A percentile compares a stretch with the other conserved stretches of the same genome.
Evolutionary conservation across 2,113 vertebrate species (phyloP).

Genomic region (Stomatorhinus ivindoensis): DNA sequence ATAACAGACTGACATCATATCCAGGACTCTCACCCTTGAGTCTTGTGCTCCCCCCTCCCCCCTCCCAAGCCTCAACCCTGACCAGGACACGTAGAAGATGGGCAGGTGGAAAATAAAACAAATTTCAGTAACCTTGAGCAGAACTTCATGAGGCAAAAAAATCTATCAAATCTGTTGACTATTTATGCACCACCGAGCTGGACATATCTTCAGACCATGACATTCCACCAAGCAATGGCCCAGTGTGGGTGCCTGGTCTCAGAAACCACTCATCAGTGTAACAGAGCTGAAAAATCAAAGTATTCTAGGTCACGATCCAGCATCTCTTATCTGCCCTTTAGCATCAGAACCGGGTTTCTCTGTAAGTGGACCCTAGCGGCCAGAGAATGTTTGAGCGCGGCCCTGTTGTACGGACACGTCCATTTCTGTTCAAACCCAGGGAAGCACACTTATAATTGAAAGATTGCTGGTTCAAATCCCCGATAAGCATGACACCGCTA

Average conservation of each 20-base stretch:
- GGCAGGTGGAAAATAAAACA: too few relatives aligned
- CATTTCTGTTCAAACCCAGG: too few relatives aligned
- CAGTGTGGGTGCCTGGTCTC: neutral
- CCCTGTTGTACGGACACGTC: neutral
- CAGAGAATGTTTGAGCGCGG: neutral
- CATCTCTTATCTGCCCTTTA: neutral
- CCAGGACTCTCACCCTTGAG: neutral
- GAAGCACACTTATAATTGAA: too few relatives aligned
- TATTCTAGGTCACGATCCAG: neutral
- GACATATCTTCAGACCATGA: neutral
- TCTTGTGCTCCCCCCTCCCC: neutral
- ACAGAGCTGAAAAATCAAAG: neutral
- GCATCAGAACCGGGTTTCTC: neutral
- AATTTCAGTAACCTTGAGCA: neutral
- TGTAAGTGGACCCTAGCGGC: neutral
- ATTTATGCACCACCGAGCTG: neutral
- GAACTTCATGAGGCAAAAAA: neutral
- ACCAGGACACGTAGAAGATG: neutral
- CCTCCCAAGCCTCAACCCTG: neutral
- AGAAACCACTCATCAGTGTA: neutral
- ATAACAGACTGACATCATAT: neutral
- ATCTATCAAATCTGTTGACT: neutral
- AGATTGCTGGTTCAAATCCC: too few relatives aligned
- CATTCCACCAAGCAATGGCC: neutral
- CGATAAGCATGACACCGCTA: too few relatives aligned